phyloP scores from a whole-genome alignment of 2,113 vertebrate genomes.

The Salvelinus sp. region DNA sequence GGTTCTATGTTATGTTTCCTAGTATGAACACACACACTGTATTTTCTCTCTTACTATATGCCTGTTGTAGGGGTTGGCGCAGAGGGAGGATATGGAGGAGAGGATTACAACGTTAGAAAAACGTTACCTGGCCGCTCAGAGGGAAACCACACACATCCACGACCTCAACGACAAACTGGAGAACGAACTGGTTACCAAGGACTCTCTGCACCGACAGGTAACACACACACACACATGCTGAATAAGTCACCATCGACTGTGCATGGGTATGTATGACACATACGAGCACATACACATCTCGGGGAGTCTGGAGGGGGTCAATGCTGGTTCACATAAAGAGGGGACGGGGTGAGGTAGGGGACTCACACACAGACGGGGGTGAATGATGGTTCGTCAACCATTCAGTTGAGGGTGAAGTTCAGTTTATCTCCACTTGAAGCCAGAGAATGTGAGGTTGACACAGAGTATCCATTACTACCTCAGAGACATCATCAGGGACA shows the following conservation, averaged over 20 bases:
- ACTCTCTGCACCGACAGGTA: no score
- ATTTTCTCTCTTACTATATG: slow-evolving; percentile 34
- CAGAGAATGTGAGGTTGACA: no score
- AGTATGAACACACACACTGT: background rate
- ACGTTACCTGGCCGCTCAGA: slow-evolving; percentile 93
- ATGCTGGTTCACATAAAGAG: background rate
- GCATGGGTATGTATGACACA: background rate
- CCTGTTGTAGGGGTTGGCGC: no score
- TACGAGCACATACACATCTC: background rate
- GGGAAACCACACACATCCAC: slow-evolving; percentile 95
- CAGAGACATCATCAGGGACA: no score
- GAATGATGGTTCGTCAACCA: no score
- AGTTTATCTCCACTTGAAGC: no score
- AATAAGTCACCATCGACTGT: background rate
- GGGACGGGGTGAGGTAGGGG: background rate
- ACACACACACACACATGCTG: background rate
- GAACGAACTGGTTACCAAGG: slow-evolving; percentile 92
- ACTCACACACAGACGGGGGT: background rate
- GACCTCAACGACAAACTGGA: slow-evolving; percentile 97
- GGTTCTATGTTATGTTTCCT: no score
- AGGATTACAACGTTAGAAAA: slow-evolving; percentile 95
- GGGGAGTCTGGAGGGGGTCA: background rate
- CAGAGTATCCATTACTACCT: no score
- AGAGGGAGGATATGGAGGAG: slow-evolving; percentile 97
- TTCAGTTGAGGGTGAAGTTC: no score